phyloP scores from a whole-genome alignment of 2,113 vertebrate genomes.

The Mesembrinibis cayennensis region DNA sequence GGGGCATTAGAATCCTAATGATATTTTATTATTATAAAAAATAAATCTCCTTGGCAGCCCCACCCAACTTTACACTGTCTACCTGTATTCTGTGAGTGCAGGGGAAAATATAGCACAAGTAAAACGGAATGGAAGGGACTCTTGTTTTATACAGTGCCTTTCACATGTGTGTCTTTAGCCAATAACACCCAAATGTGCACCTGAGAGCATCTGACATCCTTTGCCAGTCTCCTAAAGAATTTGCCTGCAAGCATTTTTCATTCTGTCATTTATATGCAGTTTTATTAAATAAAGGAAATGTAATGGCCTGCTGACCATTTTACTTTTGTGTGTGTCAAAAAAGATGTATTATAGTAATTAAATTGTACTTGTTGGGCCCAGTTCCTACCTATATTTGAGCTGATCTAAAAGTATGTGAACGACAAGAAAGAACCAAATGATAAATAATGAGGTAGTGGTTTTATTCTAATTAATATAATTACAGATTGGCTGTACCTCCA shows the following conservation, averaged over 20 bases:
- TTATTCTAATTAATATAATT: slow-evolving; percentile 23
- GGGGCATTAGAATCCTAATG: background rate
- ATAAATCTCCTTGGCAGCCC: background rate
- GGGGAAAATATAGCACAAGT: background rate
- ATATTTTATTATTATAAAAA: background rate
- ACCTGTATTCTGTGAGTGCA: background rate
- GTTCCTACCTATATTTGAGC: background rate
- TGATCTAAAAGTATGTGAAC: background rate
- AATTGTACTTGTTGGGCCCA: background rate
- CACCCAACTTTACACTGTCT: background rate
- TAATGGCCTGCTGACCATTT: background rate
- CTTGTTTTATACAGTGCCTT: background rate
- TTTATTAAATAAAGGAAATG: slow-evolving; percentile 41
- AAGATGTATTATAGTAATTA: slow-evolving; percentile 33
- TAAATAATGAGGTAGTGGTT: background rate
- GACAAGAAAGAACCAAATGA: background rate
- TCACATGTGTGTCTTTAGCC: background rate
- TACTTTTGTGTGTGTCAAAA: background rate
- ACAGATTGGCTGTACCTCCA: background rate
- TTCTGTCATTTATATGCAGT: background rate
- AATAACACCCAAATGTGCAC: background rate
- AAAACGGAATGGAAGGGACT: background rate
- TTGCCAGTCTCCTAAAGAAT: background rate
- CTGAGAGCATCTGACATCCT: background rate
- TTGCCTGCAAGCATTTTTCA: background rate